Conservation (phyloP, 2,797 vertebrate genomes). For the Urocyon cinereoargenteus region DNA sequence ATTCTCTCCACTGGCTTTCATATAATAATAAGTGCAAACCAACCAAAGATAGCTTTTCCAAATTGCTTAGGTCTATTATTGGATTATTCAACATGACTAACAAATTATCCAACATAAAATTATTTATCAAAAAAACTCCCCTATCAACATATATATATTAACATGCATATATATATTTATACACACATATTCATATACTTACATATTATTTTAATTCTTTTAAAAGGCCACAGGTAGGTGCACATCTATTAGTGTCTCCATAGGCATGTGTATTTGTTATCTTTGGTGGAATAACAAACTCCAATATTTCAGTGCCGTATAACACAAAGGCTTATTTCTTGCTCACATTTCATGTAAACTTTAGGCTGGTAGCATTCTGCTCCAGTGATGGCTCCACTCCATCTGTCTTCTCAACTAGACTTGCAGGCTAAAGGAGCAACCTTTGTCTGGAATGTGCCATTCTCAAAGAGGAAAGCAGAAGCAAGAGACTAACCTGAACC, state of each 20-base stretch:
- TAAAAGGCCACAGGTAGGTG: neutral
- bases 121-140: neutral
- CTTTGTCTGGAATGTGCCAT: neutral
- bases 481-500: neutral
- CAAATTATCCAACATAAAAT: neutral
- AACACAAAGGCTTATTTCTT: neutral
- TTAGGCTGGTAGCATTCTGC: neutral
- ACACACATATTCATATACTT: neutral
- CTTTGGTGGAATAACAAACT: neutral
- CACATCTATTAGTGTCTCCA: neutral
- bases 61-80: constrained; percentile 4
- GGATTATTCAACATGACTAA: neutral
- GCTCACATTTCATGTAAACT: neutral
- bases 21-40: neutral
- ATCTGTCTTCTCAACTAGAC: neutral
- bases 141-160: too few relatives aligned
- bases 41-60: neutral
- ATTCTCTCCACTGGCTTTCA: neutral
- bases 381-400: neutral
- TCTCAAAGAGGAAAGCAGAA: neutral
- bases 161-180: neutral
- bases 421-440: neutral
- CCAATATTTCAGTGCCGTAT: neutral
- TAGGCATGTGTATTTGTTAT: neutral
- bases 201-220: neutral